phyloP scores from a whole-genome alignment of 2,113 vertebrate genomes.

The Peromyscus maniculatus region DNA sequence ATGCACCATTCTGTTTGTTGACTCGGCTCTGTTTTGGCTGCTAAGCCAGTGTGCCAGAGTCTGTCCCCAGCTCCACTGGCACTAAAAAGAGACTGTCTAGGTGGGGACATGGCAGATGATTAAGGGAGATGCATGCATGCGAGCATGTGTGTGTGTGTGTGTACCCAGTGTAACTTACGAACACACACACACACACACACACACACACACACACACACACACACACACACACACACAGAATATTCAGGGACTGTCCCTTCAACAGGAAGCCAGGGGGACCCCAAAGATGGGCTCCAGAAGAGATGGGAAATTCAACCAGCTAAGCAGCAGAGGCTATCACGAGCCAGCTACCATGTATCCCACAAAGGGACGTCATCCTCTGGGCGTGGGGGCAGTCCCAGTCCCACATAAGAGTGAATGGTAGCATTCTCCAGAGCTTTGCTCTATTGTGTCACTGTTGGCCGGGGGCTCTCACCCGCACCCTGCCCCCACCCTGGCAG shows the following conservation, averaged over 20 bases:
- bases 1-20: conserved; percentile 37
- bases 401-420: background rate
- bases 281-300: background rate
- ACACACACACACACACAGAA: background rate
- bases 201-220: background rate
- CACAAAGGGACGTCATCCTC: background rate
- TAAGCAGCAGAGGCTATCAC: background rate
- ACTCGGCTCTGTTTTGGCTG: conserved; percentile 57
- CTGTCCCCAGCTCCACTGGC: conserved; percentile 36
- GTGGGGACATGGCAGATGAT: background rate
- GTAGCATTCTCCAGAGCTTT: background rate
- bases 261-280: background rate
- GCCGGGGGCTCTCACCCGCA: conserved; percentile 35
- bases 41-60: conserved; percentile 35
- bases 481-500: conserved; percentile 44
- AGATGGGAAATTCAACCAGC: background rate
- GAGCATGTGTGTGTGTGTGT: background rate
- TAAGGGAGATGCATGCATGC: background rate
- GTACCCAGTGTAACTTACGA: background rate
- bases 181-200: background rate
- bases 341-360: background rate
- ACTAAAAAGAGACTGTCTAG: background rate
- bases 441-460: conserved; percentile 45
- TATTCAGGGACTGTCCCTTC: conserved; percentile 10
- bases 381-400: background rate